Evolutionary conservation across 2,888 invertebrate species (phyloP).

Genomic region (Apeira syringaria): DNA sequence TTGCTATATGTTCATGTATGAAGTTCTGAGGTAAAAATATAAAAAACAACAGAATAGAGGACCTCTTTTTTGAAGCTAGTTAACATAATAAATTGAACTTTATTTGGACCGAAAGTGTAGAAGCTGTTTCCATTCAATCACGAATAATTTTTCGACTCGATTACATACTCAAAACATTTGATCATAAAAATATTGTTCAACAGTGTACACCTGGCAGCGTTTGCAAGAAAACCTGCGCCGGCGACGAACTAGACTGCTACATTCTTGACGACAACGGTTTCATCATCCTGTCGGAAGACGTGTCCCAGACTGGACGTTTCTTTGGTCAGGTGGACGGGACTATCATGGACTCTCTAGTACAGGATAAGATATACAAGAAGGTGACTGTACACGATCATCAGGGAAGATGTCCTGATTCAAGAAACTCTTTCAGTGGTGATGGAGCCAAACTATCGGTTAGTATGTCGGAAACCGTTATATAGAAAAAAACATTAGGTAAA

Average conservation of each 20-base stretch:
- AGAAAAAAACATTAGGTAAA: too few relatives aligned
- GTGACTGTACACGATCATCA: conserved; percentile 95
- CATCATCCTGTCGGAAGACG: conserved; percentile 94
- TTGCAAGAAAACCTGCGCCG: conserved; percentile 93
- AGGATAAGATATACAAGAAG: conserved; percentile 95
- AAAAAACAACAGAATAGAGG: too few relatives aligned
- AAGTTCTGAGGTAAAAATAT: too few relatives aligned
- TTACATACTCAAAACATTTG: too few relatives aligned
- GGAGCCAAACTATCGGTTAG: conserved; percentile 58
- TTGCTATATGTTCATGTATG: too few relatives aligned
- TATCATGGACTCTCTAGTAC: conserved; percentile 96
- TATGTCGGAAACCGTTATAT: too few relatives aligned
- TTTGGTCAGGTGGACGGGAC: conserved; percentile 97
- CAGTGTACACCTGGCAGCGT: conserved; percentile 88
- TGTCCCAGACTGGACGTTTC: conserved; percentile 94
- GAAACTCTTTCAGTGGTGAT: conserved; percentile 85
- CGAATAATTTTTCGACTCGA: too few relatives aligned
- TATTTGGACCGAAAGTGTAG: too few relatives aligned
- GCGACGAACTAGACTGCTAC: conserved; percentile 95
- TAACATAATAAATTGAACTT: too few relatives aligned
- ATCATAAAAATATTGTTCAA: conserved; percentile 12
- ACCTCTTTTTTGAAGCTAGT: too few relatives aligned
- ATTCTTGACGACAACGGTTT: conserved; percentile 97
- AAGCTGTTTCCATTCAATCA: too few relatives aligned
- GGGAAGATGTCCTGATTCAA: conserved; percentile 90